Conservation (phyloP, 1,140 invertebrate genomes). For the Apis florea region DNA sequence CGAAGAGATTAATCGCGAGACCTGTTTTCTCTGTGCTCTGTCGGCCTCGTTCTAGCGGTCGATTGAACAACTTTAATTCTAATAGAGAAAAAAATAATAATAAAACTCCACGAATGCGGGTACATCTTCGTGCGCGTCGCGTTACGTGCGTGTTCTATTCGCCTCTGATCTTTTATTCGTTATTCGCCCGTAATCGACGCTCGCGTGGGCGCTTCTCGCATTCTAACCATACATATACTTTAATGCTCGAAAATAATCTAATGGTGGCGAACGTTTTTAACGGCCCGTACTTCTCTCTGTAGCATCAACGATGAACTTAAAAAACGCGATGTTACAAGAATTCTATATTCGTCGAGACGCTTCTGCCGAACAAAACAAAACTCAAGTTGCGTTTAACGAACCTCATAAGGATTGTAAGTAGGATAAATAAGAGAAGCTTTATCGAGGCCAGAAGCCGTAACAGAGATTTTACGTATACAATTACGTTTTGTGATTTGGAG, state of each 20-base stretch:
- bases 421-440: constrained; percentile 10
- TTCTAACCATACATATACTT: constrained; percentile 15
- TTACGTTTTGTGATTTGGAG: constrained; percentile 25
- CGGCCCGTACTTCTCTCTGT: constrained; percentile 24
- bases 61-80: constrained; percentile 25
- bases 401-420: constrained; percentile 6
- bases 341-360: constrained; percentile 37
- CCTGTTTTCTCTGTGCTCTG: constrained; percentile 1
- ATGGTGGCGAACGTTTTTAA: constrained; percentile 1
- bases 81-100: background rate
- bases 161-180: background rate
- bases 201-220: constrained; percentile 21
- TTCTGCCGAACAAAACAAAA: background rate
- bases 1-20: constrained; percentile 25
- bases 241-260: constrained; percentile 24
- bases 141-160: constrained; percentile 23
- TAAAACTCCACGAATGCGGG: background rate
- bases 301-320: background rate
- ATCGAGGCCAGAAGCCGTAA: constrained; percentile 4
- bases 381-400: constrained; percentile 3
- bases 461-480: constrained; percentile 7
- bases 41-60: constrained; percentile 69
- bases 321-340: constrained; percentile 12
- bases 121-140: constrained; percentile 24
- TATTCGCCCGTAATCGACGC: constrained; percentile 23